Base-by-base conservation (phyloP, 1,140 invertebrate species). In the Glomeris maerens region DNA sequence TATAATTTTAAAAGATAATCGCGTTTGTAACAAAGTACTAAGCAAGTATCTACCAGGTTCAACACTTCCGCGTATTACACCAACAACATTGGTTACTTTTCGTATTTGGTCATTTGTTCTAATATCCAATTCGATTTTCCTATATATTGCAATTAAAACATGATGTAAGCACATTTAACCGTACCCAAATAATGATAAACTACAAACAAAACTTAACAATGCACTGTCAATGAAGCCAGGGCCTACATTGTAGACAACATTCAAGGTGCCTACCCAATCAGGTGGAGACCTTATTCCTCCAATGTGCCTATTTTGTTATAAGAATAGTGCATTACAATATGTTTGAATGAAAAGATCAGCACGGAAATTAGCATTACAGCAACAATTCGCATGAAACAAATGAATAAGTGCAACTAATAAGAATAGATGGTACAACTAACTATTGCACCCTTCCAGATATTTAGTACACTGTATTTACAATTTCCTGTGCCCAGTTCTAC, bases 11-110 rank as follows among this genome's bases (percentile, higher is more conserved):
- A 68, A 67, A 56, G 72, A 42, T 69, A 7, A 70, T 56, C 5
- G 52, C 47, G 0, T 69, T 69, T 49, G 58, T 56, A 3, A 72
- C 64, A 20, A 62, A n/a, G 66, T 69, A 41, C 71, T 59, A 2
- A 69, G 67, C 55, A 71, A 10, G 31, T 42, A 17, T 21, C 17
- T 42, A 42, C 40, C 40, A 21, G 40, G 40, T 42, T 42, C 40
- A 42, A 42, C 40, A 42, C 17, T 17, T 42, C 40, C 40, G 20
- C 25, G 20, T 4, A 42, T 42, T 7, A 42, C 25, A 21, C 40
- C 40, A 42, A 42, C 25, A 4, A 42, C 40, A 21, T 42, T 42
- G 40, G 20, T 21, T 21, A 42, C 25, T 21, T 42, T 21, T 4
- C 17, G 20, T 42, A 42, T 66, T 7, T 42, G 23, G 2, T 50